Base-by-base conservation (phyloP, 2,113 vertebrate species). In the Zeus faber region DNA sequence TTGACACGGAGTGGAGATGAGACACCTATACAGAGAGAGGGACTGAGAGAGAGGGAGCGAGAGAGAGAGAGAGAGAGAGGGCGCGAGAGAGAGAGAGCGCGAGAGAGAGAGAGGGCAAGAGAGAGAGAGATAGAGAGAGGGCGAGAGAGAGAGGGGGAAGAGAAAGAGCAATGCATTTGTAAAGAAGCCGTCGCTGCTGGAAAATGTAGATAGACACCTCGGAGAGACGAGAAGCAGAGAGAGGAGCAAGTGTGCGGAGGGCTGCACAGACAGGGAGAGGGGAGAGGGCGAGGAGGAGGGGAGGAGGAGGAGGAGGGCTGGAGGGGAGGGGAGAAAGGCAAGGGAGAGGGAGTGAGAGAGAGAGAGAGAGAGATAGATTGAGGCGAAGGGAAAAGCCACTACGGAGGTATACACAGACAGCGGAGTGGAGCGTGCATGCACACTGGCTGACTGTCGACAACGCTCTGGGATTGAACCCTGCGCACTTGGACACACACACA, bases 361-460 rank as follows among this genome's bases (percentile, higher is more conserved):
- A 58, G 54, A 47, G 54, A 54, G 40, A 20, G 17, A 22, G 8
- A 16, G 39, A 45, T 17, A 13, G 31, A 45, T 25, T 54, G 53
- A 49, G 54, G 62, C 58, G 51, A 64, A 56, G 51, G 56, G 46
- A 71, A 50, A 69, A 66, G 67, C 44, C 44, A 70, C 54, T 58
- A 65, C 56, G 66, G 62, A 68, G 74, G 72, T 68, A 68, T 48
- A 29, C 70, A 47, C 49, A 59, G 22, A 50, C 62, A 65, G 67
- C 46, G 24, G 37, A 24, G 26, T 60, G 81, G 77, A 74, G 72
- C 76, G 81, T 85, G 85, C 61, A 59, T 74, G 70, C 77, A 60
- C n/a, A n/a, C n/a, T n/a, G n/a, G n/a, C n/a, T n/a, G n/a, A 54
- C 69, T 81, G 79, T 84, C 88, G 88, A 74, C 60, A 31, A 58